Evolutionary conservation across 2,113 vertebrate species (phyloP).

Genomic region (Microcebus griseorufus): DNA sequence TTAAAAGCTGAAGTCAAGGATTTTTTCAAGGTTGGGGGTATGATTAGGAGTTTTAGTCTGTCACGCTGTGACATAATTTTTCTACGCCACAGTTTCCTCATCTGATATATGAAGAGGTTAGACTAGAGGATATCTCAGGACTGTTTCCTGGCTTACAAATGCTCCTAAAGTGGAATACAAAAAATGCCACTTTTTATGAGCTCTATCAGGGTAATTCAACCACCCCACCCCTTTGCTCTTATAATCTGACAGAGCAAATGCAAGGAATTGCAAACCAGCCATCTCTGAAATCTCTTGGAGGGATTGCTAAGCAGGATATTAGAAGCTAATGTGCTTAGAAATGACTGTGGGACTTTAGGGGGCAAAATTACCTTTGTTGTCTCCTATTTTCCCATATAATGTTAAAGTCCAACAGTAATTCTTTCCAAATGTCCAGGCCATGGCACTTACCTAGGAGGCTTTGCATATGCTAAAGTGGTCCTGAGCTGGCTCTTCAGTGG

Average conservation of each 20-base stretch:
- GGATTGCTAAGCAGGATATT: background rate
- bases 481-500: background rate
- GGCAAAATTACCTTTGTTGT: background rate
- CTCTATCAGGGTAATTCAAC: background rate
- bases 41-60: background rate
- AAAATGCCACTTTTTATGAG: background rate
- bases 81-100: slow-evolving; percentile 30
- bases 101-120: background rate
- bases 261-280: background rate
- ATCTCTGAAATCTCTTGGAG: background rate
- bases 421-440: background rate
- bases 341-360: background rate
- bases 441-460: background rate
- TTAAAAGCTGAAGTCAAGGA: background rate
- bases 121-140: background rate
- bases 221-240: background rate
- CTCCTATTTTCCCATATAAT: background rate
- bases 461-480: background rate
- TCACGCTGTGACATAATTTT: background rate
- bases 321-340: slow-evolving; percentile 1
- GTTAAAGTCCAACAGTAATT: background rate
- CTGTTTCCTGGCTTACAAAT: slow-evolving; percentile 48
- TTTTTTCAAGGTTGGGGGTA: background rate
- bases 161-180: background rate
- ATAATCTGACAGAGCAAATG: background rate